phyloP scores from a whole-genome alignment of 2,888 invertebrate genomes.

The Megaustenia siamemsis region DNA sequence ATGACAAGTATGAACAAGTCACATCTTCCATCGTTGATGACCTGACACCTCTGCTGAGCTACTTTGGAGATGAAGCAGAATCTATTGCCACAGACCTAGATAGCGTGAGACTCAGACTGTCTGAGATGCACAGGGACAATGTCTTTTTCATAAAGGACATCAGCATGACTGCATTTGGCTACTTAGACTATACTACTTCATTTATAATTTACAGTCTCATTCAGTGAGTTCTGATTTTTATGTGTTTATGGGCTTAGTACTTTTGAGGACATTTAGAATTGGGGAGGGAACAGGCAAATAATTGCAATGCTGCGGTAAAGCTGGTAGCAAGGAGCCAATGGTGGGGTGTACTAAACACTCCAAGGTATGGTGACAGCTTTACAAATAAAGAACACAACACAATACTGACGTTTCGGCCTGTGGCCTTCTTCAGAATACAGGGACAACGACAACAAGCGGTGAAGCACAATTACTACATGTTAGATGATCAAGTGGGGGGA shows the following conservation, averaged over 20 bases:
- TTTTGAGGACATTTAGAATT: no score
- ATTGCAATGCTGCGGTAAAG: no score
- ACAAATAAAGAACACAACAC: no score
- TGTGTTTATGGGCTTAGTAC: neutral
- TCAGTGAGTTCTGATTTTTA: neutral
- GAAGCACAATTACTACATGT: no score
- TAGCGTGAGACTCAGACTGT: constrained; percentile 58
- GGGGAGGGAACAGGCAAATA: no score
- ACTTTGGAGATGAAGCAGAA: constrained; percentile 54
- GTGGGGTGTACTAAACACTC: no score
- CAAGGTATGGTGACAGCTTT: no score
- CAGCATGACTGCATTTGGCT: constrained; percentile 34
- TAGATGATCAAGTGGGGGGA: no score
- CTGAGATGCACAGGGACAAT: constrained; percentile 65
- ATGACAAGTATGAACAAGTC: constrained; percentile 62
- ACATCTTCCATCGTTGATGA: constrained; percentile 61
- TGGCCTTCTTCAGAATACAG: no score
- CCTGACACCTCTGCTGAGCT: constrained; percentile 59
- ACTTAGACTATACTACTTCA: constrained; percentile 34
- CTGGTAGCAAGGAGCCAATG: no score
- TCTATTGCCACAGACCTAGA: constrained; percentile 57
- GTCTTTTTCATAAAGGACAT: constrained; percentile 64
- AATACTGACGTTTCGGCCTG: no score
- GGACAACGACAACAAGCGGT: no score
- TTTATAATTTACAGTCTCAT: neutral